A percentile compares a stretch with the other conserved stretches of the same genome.
Conservation (phyloP, 2,797 vertebrate genomes). For the Xyrichtys novacula region DNA sequence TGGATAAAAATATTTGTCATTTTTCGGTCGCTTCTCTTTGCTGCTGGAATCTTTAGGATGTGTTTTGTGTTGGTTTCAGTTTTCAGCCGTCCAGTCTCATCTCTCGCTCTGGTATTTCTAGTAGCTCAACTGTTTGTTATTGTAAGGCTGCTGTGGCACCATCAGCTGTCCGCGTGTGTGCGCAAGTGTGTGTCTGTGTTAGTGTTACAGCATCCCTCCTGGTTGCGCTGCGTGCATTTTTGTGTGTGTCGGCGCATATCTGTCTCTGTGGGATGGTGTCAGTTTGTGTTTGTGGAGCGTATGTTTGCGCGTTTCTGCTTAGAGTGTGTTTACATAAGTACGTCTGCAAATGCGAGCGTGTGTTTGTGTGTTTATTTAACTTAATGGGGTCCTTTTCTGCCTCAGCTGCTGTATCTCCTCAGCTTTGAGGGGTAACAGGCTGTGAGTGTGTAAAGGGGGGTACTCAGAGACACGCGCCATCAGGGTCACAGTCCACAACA, state of each 20-base stretch:
- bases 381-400: slow-evolving; percentile 59
- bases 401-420: slow-evolving; percentile 80
- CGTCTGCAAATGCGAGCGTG: slow-evolving; percentile 14
- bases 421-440: slow-evolving; percentile 69
- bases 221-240: slow-evolving; percentile 44
- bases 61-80: slow-evolving; percentile 69
- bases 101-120: slow-evolving; percentile 76
- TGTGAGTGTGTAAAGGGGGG: slow-evolving; percentile 1
- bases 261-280: slow-evolving; percentile 46
- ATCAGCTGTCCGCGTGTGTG: slow-evolving; percentile 76
- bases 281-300: slow-evolving; percentile 47
- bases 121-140: slow-evolving; percentile 81
- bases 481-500: slow-evolving; percentile 76
- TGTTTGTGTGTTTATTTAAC: slow-evolving; percentile 50
- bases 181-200: slow-evolving; percentile 41
- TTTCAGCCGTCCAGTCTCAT: slow-evolving; percentile 62
- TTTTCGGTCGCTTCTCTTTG: slow-evolving; percentile 43
- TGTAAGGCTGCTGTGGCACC: slow-evolving; percentile 66
- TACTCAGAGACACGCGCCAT: slow-evolving; percentile 75
- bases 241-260: slow-evolving; percentile 50
- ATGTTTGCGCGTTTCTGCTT: slow-evolving; percentile 36
- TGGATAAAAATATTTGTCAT: slow-evolving; percentile 69
- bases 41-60: slow-evolving; percentile 61
- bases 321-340: slow-evolving; percentile 17
- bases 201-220: slow-evolving; percentile 42